Evolutionary conservation across 2,113 vertebrate species (phyloP).

Genomic region (Spermophilus dauricus): DNA sequence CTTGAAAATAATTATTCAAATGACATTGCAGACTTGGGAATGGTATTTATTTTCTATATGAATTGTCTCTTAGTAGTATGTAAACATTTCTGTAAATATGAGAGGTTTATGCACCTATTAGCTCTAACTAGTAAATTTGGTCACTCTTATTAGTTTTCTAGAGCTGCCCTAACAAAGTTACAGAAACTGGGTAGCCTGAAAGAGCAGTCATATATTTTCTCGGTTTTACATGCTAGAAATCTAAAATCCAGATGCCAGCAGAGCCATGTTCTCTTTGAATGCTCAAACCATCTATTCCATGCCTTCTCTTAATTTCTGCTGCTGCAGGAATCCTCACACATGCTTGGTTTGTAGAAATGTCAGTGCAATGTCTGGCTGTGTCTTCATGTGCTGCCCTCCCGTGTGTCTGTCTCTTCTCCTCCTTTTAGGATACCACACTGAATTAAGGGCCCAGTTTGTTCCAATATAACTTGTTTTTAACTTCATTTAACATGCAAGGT

Average conservation of each 20-base stretch:
- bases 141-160: not conserved
- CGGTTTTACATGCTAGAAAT: not conserved
- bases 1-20: slow-evolving; percentile 36
- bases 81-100: not conserved
- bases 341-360: not conserved
- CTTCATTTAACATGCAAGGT: not conserved
- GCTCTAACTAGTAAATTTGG: not conserved
- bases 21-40: not conserved
- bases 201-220: not conserved
- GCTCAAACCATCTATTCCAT: not conserved
- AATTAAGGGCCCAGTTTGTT: not conserved
- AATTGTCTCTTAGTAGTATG: not conserved
- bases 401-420: not conserved
- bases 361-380: not conserved
- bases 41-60: not conserved
- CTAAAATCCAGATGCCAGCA: not conserved
- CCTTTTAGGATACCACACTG: not conserved
- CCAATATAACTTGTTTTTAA: not conserved
- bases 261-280: not conserved
- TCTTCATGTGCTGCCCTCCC: not conserved
- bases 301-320: not conserved
- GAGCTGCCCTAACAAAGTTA: not conserved
- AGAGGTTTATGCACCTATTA: not conserved
- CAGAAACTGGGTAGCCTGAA: not conserved
- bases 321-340: not conserved